Conservation (phyloP, 2,888 invertebrate genomes). For the Noctuana brunneofusca region DNA sequence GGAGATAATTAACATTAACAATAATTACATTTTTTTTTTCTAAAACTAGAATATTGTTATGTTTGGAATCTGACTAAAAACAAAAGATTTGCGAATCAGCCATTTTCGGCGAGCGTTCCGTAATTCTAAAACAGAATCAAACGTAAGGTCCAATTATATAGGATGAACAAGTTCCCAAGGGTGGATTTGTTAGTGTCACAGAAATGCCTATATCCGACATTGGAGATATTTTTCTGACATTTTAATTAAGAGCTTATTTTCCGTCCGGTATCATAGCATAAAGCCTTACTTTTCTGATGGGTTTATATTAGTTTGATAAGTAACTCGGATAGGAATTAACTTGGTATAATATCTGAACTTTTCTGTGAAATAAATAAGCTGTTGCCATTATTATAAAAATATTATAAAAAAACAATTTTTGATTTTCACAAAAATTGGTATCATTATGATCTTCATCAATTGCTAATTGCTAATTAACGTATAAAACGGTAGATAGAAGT, state of each 20-base stretch:
- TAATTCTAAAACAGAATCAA: not conserved
- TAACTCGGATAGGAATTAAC: not conserved
- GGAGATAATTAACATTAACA: too few species aligned
- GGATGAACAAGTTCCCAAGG: not conserved
- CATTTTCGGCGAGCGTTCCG: not conserved
- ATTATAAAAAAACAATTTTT: too few species aligned
- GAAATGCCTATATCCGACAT: not conserved
- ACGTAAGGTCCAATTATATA: not conserved
- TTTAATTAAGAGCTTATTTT: constrained; percentile 10
- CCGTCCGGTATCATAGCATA: not conserved
- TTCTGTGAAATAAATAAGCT: too few species aligned
- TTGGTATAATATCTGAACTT: not conserved
- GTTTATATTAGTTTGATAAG: not conserved
- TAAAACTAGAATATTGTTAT: too few species aligned
- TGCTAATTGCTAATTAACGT: too few species aligned
- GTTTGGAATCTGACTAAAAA: too few species aligned
- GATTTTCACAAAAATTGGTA: too few species aligned
- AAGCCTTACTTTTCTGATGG: not conserved
- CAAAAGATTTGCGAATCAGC: not conserved
- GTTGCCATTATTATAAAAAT: too few species aligned
- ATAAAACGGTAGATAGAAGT: not conserved
- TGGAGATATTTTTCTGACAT: constrained; percentile 7
- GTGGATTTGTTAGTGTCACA: not conserved
- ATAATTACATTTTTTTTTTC: too few species aligned
- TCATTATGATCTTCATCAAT: too few species aligned